These are phyloP conservation scores for Aleiodes alternator DNA, from an alignment of 2,888 invertebrate genomes.

Conservation along the genomic window DNA sequence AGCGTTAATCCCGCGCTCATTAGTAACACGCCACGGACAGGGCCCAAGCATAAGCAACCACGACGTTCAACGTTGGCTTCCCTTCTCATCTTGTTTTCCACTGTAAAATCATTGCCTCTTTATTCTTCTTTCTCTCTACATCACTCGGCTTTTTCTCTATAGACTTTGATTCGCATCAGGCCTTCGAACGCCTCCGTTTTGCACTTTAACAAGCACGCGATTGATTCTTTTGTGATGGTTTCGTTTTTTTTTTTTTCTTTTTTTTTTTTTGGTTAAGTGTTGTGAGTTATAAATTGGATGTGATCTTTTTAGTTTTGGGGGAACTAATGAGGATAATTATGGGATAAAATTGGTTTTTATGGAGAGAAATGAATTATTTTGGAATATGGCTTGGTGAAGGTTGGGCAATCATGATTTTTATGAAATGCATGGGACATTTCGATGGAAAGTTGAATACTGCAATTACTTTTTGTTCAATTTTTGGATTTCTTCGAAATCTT, in stretches of 20 bases:
- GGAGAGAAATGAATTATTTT: slow-evolving; percentile 1
- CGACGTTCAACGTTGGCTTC: slow-evolving; percentile 45
- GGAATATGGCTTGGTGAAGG: not conserved
- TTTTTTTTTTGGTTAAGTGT: not conserved
- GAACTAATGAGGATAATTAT: slow-evolving; percentile 17
- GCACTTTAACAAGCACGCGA: slow-evolving; percentile 35
- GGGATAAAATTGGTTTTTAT: slow-evolving; percentile 13
- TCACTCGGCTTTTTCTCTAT: not conserved
- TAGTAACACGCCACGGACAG: slow-evolving; percentile 65
- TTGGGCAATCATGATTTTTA: not conserved
- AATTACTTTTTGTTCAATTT: too few relatives aligned
- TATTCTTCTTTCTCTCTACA: not conserved
- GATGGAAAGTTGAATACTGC: too few relatives aligned
- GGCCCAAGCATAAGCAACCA: slow-evolving; percentile 59
- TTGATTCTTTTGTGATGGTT: slow-evolving; percentile 15
- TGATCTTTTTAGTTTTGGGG: not conserved
- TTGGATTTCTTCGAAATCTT: too few relatives aligned
- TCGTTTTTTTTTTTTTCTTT: not conserved
- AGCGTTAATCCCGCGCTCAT: slow-evolving; percentile 66
- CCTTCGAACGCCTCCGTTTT: slow-evolving; percentile 30
- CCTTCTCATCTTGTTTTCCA: slow-evolving; percentile 29
- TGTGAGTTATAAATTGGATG: slow-evolving; percentile 21
- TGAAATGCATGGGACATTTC: too few relatives aligned
- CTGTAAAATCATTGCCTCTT: slow-evolving; percentile 19
- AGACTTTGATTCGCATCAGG: slow-evolving; percentile 26